phyloP scores from a whole-genome alignment of 2,797 vertebrate genomes.

The Clarias fuscus region DNA sequence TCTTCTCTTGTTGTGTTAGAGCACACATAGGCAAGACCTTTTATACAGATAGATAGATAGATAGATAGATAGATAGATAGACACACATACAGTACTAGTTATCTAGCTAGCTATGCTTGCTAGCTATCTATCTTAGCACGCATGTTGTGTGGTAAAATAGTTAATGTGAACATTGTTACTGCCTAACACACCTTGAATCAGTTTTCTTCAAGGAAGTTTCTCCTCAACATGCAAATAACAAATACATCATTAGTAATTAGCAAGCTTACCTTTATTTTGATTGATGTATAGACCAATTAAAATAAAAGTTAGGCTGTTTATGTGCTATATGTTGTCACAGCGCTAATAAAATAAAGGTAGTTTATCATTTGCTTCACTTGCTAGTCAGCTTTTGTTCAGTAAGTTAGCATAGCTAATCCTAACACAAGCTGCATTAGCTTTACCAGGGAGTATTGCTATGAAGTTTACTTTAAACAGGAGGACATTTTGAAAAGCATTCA shows the following conservation, averaged over 20 bases:
- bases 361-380: not conserved
- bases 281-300: not conserved
- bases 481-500: not conserved
- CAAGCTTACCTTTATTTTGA: not conserved
- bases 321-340: no score
- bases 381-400: not conserved
- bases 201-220: not conserved
- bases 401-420: not conserved
- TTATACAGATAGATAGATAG: not conserved
- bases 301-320: no score
- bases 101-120: not conserved
- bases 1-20: constrained; percentile 1
- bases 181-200: not conserved
- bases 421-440: not conserved
- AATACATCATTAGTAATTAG: not conserved
- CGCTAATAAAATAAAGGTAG: no score
- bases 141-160: not conserved
- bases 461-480: not conserved
- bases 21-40: constrained; percentile 9
- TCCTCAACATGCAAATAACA: not conserved
- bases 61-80: constrained; percentile 20
- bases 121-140: not conserved
- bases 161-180: not conserved
- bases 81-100: constrained; percentile 3
- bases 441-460: not conserved